Base-by-base conservation (phyloP, 2,797 vertebrate genomes). In the Garrulus glandarius region DNA sequence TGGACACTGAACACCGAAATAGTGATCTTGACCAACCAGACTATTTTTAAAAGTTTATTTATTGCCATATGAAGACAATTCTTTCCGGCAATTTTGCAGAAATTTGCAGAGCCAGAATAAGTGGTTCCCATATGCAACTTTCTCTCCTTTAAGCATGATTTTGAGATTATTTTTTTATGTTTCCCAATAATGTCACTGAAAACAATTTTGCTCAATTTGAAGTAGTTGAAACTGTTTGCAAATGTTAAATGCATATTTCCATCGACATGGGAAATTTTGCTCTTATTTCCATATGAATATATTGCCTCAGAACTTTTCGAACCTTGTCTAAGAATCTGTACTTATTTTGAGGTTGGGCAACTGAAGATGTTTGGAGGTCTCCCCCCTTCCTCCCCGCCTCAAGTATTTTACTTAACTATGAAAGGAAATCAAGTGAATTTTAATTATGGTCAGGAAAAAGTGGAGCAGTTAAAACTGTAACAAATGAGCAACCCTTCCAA, bases 391-490 rank as follows among this genome's bases (percentile, higher is more conserved):
- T 4, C 10, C 8, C 12, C 3, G 14, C 10, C 37, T 9, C 39
- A 39, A 26, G 11, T 37, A 52, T 63, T 88, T 90, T 20, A 44
- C 41, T n/a, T 76, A 88, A 82, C 37, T 39, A 18, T 44, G 27
- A 91, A 84, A 87, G 27, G 49, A 89, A 91, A 93, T 64, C 11
- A 67, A 80, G 30, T 17, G 32, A 60, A 52, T 88, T 90, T 81
- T 83, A 74, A 57, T 75, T 59, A 70, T 67, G 8, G 11, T 50
- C 71, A 82, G 59, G 50, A 52, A 71, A 60, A 85, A 93, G 27
- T 30, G 26, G 57, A 53, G 82, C 23, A 56, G 53, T 23, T 47
- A 72, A 83, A 93, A 74, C 22, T 24, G 4, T 29, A 36, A 72
- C 13, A 81, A 76, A 67, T 43, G 0, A 93, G 27, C 36, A 93